These are phyloP conservation scores for Donacobius atricapilla DNA, from an alignment of 2,113 vertebrate species.

Conservation along the genomic window DNA sequence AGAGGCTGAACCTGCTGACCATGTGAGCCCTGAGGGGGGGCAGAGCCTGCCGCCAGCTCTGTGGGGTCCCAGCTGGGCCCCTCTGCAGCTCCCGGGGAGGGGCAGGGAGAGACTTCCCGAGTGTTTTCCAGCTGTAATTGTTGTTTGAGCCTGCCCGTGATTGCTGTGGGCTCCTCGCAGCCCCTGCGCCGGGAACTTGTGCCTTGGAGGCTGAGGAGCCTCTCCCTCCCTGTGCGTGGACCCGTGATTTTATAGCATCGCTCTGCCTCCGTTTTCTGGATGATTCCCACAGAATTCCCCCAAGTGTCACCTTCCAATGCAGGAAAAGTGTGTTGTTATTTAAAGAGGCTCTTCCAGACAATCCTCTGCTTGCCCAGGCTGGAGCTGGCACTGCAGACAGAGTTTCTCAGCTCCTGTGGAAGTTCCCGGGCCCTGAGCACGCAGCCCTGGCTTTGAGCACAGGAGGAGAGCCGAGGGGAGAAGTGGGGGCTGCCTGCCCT, in stretches of 20 bases:
- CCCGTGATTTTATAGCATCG: not conserved
- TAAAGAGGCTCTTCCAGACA: not conserved
- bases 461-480: not conserved
- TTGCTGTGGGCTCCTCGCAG: accelerated
- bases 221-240: accelerated
- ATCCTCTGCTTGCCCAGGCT: not conserved
- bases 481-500: accelerated
- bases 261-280: not conserved
- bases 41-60: not conserved
- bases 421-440: accelerated
- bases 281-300: not conserved
- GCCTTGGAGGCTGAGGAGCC: not conserved
- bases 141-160: accelerated
- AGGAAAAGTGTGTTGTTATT: not conserved
- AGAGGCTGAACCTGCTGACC: accelerated
- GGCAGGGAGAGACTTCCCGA: no score
- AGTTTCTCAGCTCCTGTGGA: accelerated
- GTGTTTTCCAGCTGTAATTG: not conserved
- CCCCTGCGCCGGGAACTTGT: not conserved
- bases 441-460: accelerated
- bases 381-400: not conserved
- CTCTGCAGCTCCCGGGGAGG: not conserved
- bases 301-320: not conserved
- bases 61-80: accelerated
- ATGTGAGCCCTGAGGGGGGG: accelerated